Evolutionary conservation across 1,140 invertebrate species (phyloP), one percentile per base, ranked within the genome.

Genomic region (Archivesica marissinica): DNA sequence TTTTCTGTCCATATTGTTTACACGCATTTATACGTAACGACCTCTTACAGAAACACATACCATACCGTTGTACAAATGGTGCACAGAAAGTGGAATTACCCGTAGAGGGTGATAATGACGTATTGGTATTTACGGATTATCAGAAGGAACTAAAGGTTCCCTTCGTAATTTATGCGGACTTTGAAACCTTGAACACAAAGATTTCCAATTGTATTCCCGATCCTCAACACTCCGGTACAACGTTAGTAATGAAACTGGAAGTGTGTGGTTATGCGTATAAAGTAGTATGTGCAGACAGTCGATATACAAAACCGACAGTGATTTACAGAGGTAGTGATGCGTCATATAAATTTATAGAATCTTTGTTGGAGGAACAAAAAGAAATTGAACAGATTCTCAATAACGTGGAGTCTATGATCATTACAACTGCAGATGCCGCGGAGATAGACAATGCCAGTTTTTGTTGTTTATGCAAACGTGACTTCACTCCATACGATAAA

Each of bases 401-500:
- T 23, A 52, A 23, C 54, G 54, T 76, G 9, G 47, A 54, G 54
- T 50, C 72, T 13, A 76, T 76, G 52, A 56, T n/a, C 15, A 7
- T 13, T 13, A 6, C 28, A 25, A 66, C 13, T 11, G 28, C 28
- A 11, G 7, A 35, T 28, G 17, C 30, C 7, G 33, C 0, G 2
- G 6, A 66, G 17, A 66, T 72, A 11, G 13, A 41, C 4, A 39
- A 41, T 20, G 39, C 68, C 25, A 41, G 35, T 9, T 39, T 44
- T 39, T 72, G 68, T 28, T 72, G 68, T 47, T 13, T 50, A 28
- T 68, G 64, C 38, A 68, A 17, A 86, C 89, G 84, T 87, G 17
- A 28, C 7, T 72, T 72, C 39, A 72, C 35, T 23, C 9, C 20
- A n/a, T 72, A 72, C 23, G 68, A 75, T 35, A 35, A 72, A 47